Percentiles rank a stretch among this genome's conserved stretches.
These are phyloP conservation scores for Orchestes rusci DNA, from an alignment of 2,888 invertebrate species.

Conservation along the genomic window DNA sequence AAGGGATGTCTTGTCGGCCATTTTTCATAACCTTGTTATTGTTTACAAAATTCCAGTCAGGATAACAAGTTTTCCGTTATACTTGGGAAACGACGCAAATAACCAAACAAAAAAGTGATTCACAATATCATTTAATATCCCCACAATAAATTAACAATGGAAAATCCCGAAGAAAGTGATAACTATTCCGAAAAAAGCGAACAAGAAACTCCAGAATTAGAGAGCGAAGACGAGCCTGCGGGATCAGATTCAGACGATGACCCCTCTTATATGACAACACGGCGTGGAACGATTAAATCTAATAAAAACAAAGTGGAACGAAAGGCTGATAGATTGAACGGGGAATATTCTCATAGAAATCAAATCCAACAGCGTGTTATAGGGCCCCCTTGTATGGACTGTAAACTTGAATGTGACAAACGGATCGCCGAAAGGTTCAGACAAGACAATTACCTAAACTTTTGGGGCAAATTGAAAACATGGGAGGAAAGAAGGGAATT, in stretches of 20 bases:
- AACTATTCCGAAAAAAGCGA: conserved; percentile 11
- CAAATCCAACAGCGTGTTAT: conserved; percentile 18
- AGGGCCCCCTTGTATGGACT: conserved; percentile 18
- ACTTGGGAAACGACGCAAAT: no score
- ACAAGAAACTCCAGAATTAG: no score
- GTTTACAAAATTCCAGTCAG: conserved; percentile 7
- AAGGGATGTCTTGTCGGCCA: no score
- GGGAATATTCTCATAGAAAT: conserved; percentile 19
- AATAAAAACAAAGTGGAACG: conserved; percentile 6
- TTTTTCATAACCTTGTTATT: conserved; percentile 20
- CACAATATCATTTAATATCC: no score
- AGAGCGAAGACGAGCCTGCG: conserved; percentile 17
- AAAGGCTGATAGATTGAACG: conserved; percentile 18
- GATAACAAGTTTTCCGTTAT: no score
- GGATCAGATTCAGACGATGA: conserved; percentile 19
- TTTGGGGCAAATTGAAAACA: conserved; percentile 20
- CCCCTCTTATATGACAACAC: conserved; percentile 14
- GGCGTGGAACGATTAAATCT: conserved; percentile 12
- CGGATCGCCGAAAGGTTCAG: conserved; percentile 19
- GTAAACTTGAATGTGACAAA: conserved; percentile 18
- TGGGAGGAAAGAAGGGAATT: conserved; percentile 17
- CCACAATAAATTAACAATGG: no score
- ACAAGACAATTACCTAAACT: conserved; percentile 16
- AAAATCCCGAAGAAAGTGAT: conserved; percentile 4
- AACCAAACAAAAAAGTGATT: no score